These are phyloP conservation scores for Nasonia longicornis DNA, from an alignment of 1,140 invertebrate genomes.

Conservation along the genomic window DNA sequence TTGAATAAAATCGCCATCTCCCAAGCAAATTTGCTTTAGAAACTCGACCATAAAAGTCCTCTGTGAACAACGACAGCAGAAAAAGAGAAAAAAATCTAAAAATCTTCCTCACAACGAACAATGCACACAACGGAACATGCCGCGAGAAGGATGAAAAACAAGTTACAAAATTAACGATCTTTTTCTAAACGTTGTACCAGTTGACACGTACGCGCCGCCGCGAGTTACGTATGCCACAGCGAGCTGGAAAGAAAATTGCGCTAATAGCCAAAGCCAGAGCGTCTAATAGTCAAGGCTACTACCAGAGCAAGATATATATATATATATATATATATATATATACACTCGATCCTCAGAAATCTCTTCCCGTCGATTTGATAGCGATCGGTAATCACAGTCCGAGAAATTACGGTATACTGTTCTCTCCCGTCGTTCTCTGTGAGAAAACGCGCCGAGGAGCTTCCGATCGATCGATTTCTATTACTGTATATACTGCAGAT, in stretches of 20 bases:
- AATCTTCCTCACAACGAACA: too few relatives aligned
- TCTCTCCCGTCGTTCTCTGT: conserved; percentile 8
- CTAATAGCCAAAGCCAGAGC: conserved; percentile 22
- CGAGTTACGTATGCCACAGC: conserved; percentile 12
- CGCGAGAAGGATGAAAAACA: too few relatives aligned
- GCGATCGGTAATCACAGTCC: conserved; percentile 31
- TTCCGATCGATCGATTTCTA: conserved; percentile 9
- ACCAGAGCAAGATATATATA: neutral
- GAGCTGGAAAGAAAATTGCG: conserved; percentile 15
- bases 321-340: neutral
- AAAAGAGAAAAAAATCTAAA: neutral
- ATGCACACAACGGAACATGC: too few relatives aligned
- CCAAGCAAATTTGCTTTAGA: neutral
- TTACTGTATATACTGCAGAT: neutral
- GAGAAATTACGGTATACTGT: conserved; percentile 37
- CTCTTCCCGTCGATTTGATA: conserved; percentile 33
- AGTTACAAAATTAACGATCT: neutral
- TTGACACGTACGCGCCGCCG: conserved; percentile 12
- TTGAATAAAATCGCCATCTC: neutral
- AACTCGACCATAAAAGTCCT: neutral
- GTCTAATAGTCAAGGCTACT: conserved; percentile 28
- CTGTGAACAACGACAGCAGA: too few relatives aligned
- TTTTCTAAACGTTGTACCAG: conserved; percentile 5
- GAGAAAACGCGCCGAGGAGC: conserved; percentile 29
- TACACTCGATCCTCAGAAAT: conserved; percentile 12